Conservation (phyloP, 2,113 vertebrate genomes). For the Psettodes erumei region DNA sequence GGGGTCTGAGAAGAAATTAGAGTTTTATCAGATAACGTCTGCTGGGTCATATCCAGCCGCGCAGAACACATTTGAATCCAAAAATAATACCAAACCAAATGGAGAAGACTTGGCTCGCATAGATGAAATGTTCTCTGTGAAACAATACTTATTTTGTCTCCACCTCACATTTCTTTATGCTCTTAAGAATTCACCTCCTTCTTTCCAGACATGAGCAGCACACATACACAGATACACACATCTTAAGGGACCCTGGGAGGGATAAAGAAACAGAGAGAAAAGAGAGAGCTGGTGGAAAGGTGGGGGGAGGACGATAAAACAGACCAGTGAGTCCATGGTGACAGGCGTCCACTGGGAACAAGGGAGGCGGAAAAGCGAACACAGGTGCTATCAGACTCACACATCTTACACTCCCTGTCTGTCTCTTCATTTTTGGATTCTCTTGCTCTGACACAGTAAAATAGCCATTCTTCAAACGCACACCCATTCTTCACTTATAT, state of each 20-base stretch:
- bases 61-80: slow-evolving; percentile 50
- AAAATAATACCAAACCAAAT: slow-evolving; percentile 52
- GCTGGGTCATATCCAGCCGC: slow-evolving; percentile 59
- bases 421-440: slow-evolving; percentile 64
- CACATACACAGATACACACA: slow-evolving; percentile 34
- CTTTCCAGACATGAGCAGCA: slow-evolving; percentile 48
- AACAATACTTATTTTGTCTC: slow-evolving; percentile 69
- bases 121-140: slow-evolving; percentile 44
- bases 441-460: slow-evolving; percentile 37
- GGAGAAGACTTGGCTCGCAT: slow-evolving; percentile 23
- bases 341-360: slow-evolving; percentile 75
- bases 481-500: slow-evolving; percentile 44
- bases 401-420: slow-evolving; percentile 62
- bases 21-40: slow-evolving; percentile 68
- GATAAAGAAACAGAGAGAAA: slow-evolving; percentile 66
- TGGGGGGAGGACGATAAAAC: slow-evolving; percentile 73
- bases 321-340: slow-evolving; percentile 76
- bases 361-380: slow-evolving; percentile 65
- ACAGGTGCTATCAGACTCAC: slow-evolving; percentile 76
- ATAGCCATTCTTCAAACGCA: slow-evolving; percentile 26
- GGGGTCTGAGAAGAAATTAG: slow-evolving; percentile 63
- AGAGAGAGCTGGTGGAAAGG: slow-evolving; percentile 33
- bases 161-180: slow-evolving; percentile 57
- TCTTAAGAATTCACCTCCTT: slow-evolving; percentile 57
- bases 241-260: slow-evolving; percentile 54